A percentile compares a stretch with the other conserved stretches of the same genome.
These are phyloP conservation scores for Agapostemon virescens DNA, from an alignment of 2,888 invertebrate species.

Conservation along the genomic window DNA sequence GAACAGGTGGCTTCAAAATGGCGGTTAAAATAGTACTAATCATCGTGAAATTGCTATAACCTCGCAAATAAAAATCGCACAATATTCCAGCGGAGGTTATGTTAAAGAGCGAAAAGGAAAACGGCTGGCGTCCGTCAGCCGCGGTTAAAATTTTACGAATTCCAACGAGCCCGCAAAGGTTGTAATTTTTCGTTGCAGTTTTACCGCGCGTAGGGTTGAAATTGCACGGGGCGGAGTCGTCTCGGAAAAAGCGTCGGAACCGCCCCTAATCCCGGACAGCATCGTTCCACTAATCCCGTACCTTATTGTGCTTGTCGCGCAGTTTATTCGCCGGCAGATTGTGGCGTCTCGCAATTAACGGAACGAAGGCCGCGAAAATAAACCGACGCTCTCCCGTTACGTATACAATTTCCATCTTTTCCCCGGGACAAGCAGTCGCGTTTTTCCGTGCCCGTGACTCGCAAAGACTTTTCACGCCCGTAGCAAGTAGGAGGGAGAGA, in stretches of 20 bases:
- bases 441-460: not conserved
- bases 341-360: slow-evolving; percentile 3
- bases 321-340: not conserved
- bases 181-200: not conserved
- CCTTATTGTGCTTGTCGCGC: slow-evolving; percentile 1
- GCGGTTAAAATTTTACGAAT: not conserved
- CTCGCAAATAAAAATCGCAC: not conserved
- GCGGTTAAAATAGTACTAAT: not conserved
- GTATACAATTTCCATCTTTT: not conserved
- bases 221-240: not conserved
- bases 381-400: not conserved
- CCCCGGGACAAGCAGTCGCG: not conserved
- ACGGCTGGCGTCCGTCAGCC: too few species aligned
- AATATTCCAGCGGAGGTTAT: not conserved
- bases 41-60: not conserved
- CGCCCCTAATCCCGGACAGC: not conserved
- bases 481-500: too few species aligned
- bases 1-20: not conserved
- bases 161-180: not conserved
- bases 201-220: not conserved
- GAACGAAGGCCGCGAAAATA: not conserved
- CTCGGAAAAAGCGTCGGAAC: not conserved
- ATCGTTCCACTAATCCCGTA: slow-evolving; percentile 1
- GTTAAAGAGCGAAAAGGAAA: not conserved
- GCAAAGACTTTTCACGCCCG: slow-evolving; percentile 19